Percentiles rank a stretch among this genome's conserved stretches.
Evolutionary conservation across 2,797 vertebrate species (phyloP).

Genomic region (Babyrousa celebensis): DNA sequence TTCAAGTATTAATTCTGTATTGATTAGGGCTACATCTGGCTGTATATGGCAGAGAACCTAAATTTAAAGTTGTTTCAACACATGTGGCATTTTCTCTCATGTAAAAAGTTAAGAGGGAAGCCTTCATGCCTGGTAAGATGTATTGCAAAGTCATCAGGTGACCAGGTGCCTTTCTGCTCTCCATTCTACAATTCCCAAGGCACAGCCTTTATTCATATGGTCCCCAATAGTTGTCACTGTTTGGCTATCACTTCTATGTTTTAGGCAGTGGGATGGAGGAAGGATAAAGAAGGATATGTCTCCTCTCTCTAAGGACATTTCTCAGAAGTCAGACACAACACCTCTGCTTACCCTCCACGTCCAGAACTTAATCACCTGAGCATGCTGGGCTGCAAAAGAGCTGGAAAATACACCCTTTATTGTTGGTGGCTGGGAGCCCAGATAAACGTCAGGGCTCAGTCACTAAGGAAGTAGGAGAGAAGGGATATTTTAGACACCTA

Average conservation of each 20-base stretch:
- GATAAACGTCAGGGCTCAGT: background rate
- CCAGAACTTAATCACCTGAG: slow-evolving; percentile 3
- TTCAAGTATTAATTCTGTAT: background rate
- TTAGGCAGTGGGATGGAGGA: background rate
- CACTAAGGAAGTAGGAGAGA: background rate
- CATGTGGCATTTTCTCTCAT: background rate
- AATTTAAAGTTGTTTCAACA: background rate
- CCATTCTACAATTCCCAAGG: background rate
- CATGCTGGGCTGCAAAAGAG: background rate
- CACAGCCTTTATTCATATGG: background rate
- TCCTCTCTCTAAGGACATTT: background rate
- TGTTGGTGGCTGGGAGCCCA: background rate
- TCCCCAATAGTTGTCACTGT: background rate
- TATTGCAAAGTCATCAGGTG: background rate
- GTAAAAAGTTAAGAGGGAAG: background rate
- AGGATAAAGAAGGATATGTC: background rate
- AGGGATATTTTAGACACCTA: background rate
- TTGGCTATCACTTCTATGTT: background rate
- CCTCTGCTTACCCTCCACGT: background rate
- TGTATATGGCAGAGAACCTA: background rate
- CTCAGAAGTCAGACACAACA: background rate
- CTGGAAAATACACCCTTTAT: background rate
- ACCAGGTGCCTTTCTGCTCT: background rate
- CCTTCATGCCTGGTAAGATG: background rate
- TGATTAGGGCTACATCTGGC: background rate